Conservation (phyloP, 2,888 invertebrate species). For the Netelia melanura region DNA sequence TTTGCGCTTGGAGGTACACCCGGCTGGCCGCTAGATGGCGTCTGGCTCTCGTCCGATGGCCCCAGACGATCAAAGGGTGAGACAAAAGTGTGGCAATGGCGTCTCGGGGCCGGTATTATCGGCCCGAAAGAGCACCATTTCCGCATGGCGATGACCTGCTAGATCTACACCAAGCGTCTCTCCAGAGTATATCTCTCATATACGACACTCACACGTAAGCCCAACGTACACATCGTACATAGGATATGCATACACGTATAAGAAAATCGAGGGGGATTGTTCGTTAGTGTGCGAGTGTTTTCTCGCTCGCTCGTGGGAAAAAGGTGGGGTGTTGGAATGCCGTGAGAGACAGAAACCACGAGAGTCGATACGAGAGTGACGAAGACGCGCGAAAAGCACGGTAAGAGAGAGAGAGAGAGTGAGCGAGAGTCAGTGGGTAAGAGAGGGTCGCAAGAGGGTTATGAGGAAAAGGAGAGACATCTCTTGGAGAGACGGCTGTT, state of each 20-base stretch:
- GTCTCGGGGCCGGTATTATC: conserved; percentile 58
- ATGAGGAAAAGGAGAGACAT: conserved; percentile 5
- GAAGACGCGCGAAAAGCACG: neutral
- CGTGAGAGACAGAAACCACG: conserved; percentile 16
- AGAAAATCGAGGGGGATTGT: conserved; percentile 16
- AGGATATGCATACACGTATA: neutral
- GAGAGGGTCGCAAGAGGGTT: conserved; percentile 22
- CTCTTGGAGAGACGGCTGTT: conserved; percentile 34
- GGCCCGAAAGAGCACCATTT: conserved; percentile 61
- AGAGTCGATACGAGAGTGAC: neutral
- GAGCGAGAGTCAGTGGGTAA: no score
- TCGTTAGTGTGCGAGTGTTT: conserved; percentile 48
- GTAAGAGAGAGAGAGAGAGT: conserved; percentile 7
- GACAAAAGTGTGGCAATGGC: neutral
- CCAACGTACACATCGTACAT: neutral
- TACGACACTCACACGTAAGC: neutral
- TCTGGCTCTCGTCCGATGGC: neutral
- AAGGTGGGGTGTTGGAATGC: conserved; percentile 50
- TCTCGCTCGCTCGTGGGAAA: conserved; percentile 46
- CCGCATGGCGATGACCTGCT: conserved; percentile 76
- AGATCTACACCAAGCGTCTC: conserved; percentile 63
- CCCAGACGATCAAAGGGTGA: neutral
- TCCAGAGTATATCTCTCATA: neutral
- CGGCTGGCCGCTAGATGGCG: neutral
- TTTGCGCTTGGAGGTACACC: neutral